Percentiles rank a stretch among this genome's conserved stretches.
phyloP scores from a whole-genome alignment of 1,140 invertebrate species.

The Drosophila serrata region DNA sequence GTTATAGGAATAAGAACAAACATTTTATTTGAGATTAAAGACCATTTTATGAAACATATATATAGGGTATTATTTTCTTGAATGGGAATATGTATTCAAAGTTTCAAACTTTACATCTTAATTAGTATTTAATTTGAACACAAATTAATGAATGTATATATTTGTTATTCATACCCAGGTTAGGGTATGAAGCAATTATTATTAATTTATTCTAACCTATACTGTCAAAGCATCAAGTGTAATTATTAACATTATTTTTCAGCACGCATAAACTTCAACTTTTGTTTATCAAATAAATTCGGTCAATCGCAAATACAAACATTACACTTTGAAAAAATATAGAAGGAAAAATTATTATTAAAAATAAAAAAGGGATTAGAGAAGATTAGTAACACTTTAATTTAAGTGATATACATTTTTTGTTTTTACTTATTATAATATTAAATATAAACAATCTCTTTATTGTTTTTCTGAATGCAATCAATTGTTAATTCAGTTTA shows the following conservation, averaged over 20 bases:
- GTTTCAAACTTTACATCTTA: background rate
- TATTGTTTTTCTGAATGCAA: background rate
- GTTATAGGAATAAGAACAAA: background rate
- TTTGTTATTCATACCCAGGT: background rate
- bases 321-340: background rate
- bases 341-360: background rate
- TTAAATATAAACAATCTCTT: background rate
- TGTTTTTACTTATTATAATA: no score
- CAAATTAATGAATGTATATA: background rate
- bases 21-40: slow-evolving; percentile 3
- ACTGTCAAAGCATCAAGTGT: background rate
- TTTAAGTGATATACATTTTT: no score
- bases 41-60: background rate
- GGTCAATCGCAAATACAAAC: background rate
- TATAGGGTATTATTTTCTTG: background rate
- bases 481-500: background rate
- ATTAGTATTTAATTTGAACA: background rate
- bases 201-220: background rate
- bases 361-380: no score
- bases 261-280: slow-evolving; percentile 20
- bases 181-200: background rate
- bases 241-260: slow-evolving; percentile 2
- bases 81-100: background rate
- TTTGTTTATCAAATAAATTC: background rate
- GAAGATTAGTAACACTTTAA: no score